Evolutionary conservation across 2,888 invertebrate species (phyloP), one percentile per base, ranked within the genome.

Genomic region (Caenorhabditis becei): DNA sequence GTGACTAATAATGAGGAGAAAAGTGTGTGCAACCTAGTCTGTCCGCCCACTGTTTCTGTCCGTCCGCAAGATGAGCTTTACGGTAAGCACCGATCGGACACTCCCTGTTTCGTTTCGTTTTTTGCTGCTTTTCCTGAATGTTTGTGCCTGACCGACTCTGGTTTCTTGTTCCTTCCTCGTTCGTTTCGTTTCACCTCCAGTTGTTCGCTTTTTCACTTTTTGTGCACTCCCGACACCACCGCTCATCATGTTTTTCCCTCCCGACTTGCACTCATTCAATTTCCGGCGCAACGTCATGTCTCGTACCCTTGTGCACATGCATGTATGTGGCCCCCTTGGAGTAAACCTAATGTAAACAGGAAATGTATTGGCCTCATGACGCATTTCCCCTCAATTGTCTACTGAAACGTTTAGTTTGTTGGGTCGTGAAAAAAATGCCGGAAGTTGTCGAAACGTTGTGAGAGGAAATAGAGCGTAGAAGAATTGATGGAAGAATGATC

Each of bases 41-140:
- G 66, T 66, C 75, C 66, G 51, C 75, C 75, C 75, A 66, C 66
- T 66, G 75, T 67, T 66, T 66, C 61, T 58, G 41, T 59, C 49
- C 47, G 32, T 65, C 58, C 66, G 61, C 66, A 66, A 66, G 75
- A 75, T 66, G 75, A 75, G 59, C 75, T 47, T 16, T 66, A 67
- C 66, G 66, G 59, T 75, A 75, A 75, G 75, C 75, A 74, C 16
- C 65, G 59, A 58, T 35, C 59, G 28, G 26, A 18, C 75, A 61
- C 61, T 53, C 74, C 59, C 59, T 51, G 71, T 53, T 51, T 54
- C 56, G 44, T n/a, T n/a, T n/a, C 24, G 58, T 44, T 41, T 65
- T 56, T 58, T 56, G 14, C 44, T 2, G 5, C 51, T n/a, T n/a
- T 41, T 32, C 32, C 41, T 41, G 41, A 14, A 41, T 49, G 47